Percentiles rank a stretch among this genome's conserved stretches.
These are phyloP conservation scores for Zele albiditarsus DNA, from an alignment of 2,888 invertebrate species.

Conservation along the genomic window DNA sequence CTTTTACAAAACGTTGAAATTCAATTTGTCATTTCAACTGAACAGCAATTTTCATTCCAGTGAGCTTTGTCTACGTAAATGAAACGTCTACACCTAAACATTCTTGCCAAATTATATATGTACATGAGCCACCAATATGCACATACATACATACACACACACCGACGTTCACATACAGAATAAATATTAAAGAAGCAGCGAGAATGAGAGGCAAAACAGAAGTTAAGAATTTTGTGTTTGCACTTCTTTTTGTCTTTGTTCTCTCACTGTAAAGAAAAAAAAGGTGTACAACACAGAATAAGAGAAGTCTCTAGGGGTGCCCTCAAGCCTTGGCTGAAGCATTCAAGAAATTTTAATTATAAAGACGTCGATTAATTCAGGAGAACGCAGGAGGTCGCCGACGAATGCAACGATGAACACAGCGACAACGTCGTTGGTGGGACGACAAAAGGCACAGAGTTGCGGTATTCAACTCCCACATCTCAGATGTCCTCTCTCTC, in stretches of 20 bases:
- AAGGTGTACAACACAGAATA: conserved; percentile 21
- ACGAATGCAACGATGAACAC: background rate
- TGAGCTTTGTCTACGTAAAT: background rate
- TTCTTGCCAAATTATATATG: background rate
- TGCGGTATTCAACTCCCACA: conserved; percentile 36
- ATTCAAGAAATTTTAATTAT: conserved; percentile 45
- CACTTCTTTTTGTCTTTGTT: background rate
- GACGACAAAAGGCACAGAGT: conserved; percentile 23
- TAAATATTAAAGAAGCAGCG: background rate
- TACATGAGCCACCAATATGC: no score
- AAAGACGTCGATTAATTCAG: conserved; percentile 45
- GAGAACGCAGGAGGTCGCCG: conserved; percentile 27
- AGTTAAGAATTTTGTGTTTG: conserved; percentile 22
- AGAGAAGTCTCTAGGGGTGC: conserved; percentile 19
- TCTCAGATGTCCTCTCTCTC: conserved; percentile 13
- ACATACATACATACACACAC: background rate
- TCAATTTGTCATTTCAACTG: background rate
- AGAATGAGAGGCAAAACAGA: conserved; percentile 20
- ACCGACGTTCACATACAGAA: background rate
- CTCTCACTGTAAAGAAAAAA: background rate
- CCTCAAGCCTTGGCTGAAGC: conserved; percentile 21
- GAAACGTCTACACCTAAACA: background rate
- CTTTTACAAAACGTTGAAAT: background rate
- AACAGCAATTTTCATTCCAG: background rate
- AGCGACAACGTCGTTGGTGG: background rate